Percentiles rank a stretch among this genome's conserved stretches.
Evolutionary conservation across 2,888 invertebrate species (phyloP).

Genomic region (Acleris literana): DNA sequence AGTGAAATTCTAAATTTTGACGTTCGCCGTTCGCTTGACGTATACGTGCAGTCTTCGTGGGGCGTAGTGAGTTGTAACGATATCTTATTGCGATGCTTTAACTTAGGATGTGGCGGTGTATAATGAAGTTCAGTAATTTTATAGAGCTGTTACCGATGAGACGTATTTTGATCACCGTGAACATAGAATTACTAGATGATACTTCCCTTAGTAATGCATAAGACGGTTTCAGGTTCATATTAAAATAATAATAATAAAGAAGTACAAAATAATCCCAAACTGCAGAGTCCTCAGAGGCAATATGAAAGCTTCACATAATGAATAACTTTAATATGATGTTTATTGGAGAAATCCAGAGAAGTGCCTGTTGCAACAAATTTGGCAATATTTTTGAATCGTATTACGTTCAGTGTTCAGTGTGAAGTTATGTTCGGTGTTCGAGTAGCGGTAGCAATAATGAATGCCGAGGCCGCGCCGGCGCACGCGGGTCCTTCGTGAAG

Average conservation of each 20-base stretch:
- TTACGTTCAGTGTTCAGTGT: slow-evolving; percentile 70
- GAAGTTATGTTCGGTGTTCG: slow-evolving; percentile 71
- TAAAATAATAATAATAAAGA: slow-evolving; percentile 66
- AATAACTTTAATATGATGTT: slow-evolving; percentile 79
- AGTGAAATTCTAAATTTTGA: slow-evolving; percentile 79
- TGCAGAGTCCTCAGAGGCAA: slow-evolving; percentile 71
- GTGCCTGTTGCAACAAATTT: slow-evolving; percentile 83
- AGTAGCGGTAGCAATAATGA: slow-evolving; percentile 48
- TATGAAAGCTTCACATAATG: slow-evolving; percentile 75
- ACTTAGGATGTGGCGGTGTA: slow-evolving; percentile 79
- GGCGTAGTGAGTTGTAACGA: slow-evolving; percentile 77
- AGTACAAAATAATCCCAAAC: slow-evolving; percentile 71
- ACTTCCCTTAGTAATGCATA: slow-evolving; percentile 65
- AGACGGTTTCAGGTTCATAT: slow-evolving; percentile 63
- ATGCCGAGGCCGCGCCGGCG: slow-evolving; percentile 39
- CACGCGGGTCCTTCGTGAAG: slow-evolving; percentile 69
- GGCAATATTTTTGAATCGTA: slow-evolving; percentile 81
- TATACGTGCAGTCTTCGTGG: slow-evolving; percentile 64
- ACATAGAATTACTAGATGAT: slow-evolving; percentile 62
- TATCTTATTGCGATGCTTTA: slow-evolving; percentile 84
- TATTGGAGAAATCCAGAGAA: slow-evolving; percentile 83
- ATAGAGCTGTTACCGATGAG: slow-evolving; percentile 69
- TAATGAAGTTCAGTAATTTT: slow-evolving; percentile 75
- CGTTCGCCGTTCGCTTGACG: slow-evolving; percentile 72
- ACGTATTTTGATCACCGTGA: slow-evolving; percentile 68